Conservation (phyloP, 1,140 invertebrate species). For the Nilaparvata lugens region DNA sequence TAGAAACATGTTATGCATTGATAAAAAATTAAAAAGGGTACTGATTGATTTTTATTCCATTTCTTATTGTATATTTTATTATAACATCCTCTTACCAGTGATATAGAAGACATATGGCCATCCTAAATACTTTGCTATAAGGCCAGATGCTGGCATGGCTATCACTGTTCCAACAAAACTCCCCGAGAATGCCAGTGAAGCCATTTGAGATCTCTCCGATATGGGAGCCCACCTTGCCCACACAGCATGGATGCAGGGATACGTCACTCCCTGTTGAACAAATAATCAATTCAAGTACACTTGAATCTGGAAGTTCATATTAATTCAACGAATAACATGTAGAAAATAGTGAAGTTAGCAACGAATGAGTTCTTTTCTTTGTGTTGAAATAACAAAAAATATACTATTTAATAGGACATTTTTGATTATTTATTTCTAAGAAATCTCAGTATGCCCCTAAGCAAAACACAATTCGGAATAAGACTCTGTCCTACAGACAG, state of each 20-base stretch:
- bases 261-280: conserved; percentile 67
- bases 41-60: no score
- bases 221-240: conserved; percentile 86
- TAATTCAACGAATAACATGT: neutral
- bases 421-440: no score
- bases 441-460: no score
- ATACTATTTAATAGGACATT: no score
- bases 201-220: conserved; percentile 64
- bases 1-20: no score
- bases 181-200: conserved; percentile 70
- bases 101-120: conserved; percentile 87
- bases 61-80: no score
- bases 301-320: neutral
- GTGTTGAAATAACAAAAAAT: no score
- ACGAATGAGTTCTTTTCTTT: no score
- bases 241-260: conserved; percentile 79
- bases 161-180: conserved; percentile 75
- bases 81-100: conserved; percentile 60
- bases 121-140: conserved; percentile 59
- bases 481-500: no score
- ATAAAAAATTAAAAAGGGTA: no score
- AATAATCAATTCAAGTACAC: neutral
- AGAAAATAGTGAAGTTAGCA: no score
- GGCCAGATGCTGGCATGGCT: conserved; percentile 62
- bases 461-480: no score